Percentiles rank a stretch among this genome's conserved stretches.
phyloP scores from a whole-genome alignment of 1,140 invertebrate genomes.

The Papilio aristodemus region DNA sequence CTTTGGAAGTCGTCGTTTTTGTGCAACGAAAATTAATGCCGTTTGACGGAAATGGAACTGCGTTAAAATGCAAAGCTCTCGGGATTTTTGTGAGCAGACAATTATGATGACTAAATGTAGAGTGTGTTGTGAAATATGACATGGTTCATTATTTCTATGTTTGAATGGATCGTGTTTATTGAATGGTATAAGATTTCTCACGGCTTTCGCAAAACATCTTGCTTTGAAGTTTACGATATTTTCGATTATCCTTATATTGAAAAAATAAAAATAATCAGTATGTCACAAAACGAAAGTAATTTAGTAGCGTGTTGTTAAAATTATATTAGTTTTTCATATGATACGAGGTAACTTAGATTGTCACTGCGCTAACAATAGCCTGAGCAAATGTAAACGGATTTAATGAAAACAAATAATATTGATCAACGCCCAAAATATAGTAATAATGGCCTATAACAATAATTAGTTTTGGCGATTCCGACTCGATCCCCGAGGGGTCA shows the following conservation, averaged over 20 bases:
- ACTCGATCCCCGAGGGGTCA: conserved; percentile 49
- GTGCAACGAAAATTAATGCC: conserved; percentile 20
- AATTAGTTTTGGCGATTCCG: conserved; percentile 56
- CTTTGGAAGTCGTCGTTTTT: conserved; percentile 19
- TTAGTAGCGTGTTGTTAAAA: no score
- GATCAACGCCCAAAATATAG: conserved; percentile 43
- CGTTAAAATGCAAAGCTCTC: not conserved
- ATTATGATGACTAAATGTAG: conserved; percentile 9
- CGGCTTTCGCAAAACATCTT: no score
- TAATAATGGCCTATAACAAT: conserved; percentile 62
- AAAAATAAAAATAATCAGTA: no score
- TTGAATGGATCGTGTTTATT: no score
- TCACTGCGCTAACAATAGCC: not conserved
- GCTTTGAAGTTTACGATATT: no score
- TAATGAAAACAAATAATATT: conserved; percentile 54
- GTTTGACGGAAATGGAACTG: conserved; percentile 17
- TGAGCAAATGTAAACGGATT: not conserved
- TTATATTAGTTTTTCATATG: no score
- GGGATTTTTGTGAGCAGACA: not conserved
- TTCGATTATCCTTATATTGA: no score
- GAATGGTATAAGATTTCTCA: no score
- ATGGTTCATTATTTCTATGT: no score
- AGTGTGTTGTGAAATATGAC: conserved; percentile 28
- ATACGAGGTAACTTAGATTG: not conserved
- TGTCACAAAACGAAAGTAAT: no score